Evolutionary conservation across 2,888 invertebrate genomes (phyloP), one percentile per base, ranked within the genome.

Genomic region (Acanthococcus lagerstroemiae): DNA sequence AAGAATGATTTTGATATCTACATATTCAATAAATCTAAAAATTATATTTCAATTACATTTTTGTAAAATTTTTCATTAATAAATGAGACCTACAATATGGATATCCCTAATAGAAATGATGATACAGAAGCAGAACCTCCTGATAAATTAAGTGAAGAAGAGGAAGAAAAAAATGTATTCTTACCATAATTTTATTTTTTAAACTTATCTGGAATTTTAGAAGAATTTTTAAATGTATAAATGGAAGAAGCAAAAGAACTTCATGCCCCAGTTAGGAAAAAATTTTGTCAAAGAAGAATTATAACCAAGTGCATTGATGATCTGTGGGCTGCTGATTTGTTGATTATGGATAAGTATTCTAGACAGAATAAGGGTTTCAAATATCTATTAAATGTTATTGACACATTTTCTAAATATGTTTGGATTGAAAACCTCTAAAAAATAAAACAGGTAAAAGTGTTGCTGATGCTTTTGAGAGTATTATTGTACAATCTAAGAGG

Each of bases 351-450:
- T 19, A 55, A 56, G 50, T 61, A 58, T 44, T 48, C 65, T 17
- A 37, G n/a, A 44, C 9, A 67, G 55, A 68, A 68, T 27, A 50
- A 65, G 24, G 68, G 68, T 55, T 65, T 30, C 46, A 67, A 67
- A 50, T 67, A 57, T 57, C 55, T 55, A 37, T 24, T 65, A 61
- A 68, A 65, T 65, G 55, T 55, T 15, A 66, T 68, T 19, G 66
- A 68, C 21, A 61, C 61, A 12, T 55, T 63, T 17, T 26, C 26
- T 19, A 63, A 63, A 30, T 63, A 37, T 21, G 63, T 19, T 30
- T 67, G 55, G 61, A 50, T 19, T 24, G 46, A n/a, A n/a, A 58
- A 22, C 66, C 69, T 2, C 63, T 66, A 21, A 69, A 65, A 45
- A 56, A 52, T 17, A 68, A 68, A 24, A 55, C 19, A 55, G 37